Percentiles rank a stretch among this genome's conserved stretches.
phyloP scores from a whole-genome alignment of 2,888 invertebrate genomes.

The Polydrusus pterygomalis region DNA sequence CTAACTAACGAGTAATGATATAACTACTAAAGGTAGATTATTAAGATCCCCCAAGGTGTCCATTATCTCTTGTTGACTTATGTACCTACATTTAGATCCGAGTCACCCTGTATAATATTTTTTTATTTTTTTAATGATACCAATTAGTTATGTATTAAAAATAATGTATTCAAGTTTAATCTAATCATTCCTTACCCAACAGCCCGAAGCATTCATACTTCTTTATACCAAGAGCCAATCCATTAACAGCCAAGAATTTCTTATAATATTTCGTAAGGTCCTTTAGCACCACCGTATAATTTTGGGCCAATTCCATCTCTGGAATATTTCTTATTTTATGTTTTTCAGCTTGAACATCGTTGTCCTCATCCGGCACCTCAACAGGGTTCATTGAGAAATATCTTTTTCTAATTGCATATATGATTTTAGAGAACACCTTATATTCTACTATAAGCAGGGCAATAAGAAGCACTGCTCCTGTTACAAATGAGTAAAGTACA shows the following conservation, averaged over 20 bases:
- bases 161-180: too few relatives aligned
- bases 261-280: slow-evolving; percentile 84
- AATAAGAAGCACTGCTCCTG: slow-evolving; percentile 76
- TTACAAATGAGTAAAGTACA: slow-evolving; percentile 75
- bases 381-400: slow-evolving; percentile 36
- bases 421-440: slow-evolving; percentile 73
- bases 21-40: too few relatives aligned
- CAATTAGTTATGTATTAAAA: too few relatives aligned
- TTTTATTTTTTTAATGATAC: too few relatives aligned
- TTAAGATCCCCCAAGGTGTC: too few relatives aligned
- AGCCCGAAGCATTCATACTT: slow-evolving; percentile 88
- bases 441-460: slow-evolving; percentile 81
- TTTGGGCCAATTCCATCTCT: slow-evolving; percentile 65
- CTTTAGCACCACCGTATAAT: slow-evolving; percentile 77
- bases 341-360: slow-evolving; percentile 77
- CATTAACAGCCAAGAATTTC: slow-evolving; percentile 84
- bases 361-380: slow-evolving; percentile 63
- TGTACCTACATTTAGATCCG: too few relatives aligned
- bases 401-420: slow-evolving; percentile 61
- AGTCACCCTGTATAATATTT: too few relatives aligned
- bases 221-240: slow-evolving; percentile 77
- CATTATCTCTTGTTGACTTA: too few relatives aligned
- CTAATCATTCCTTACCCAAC: slow-evolving; percentile 69
- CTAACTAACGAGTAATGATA: too few relatives aligned
- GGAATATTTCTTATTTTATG: slow-evolving; percentile 71